Conservation (phyloP, 2,113 vertebrate species). For the Glaucidium brasilianum region DNA sequence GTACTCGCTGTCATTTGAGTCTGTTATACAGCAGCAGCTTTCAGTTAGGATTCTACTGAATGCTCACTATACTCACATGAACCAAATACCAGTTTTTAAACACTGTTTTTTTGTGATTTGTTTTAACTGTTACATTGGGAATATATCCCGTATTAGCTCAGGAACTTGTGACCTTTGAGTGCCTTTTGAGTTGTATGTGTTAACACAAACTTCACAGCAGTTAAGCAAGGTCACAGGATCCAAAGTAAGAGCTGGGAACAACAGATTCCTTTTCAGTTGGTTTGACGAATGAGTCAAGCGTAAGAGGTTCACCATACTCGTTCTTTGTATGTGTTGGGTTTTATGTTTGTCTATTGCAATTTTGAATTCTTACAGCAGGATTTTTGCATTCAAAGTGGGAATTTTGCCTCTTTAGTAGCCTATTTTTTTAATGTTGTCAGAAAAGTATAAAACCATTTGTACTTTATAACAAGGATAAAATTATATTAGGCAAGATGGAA, state of each 20-base stretch:
- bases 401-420: conserved; percentile 16
- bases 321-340: background rate
- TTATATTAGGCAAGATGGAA: background rate
- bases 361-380: background rate
- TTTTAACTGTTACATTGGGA: conserved; percentile 38
- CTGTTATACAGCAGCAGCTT: background rate
- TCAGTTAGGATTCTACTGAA: background rate
- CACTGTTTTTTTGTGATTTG: background rate
- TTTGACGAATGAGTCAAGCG: background rate
- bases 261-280: conserved; percentile 32
- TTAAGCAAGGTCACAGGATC: conserved; percentile 45
- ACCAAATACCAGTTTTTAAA: conserved; percentile 37
- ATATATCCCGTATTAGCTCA: conserved; percentile 65
- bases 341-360: background rate
- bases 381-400: background rate
- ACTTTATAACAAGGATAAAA: conserved; percentile 11
- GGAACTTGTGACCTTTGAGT: conserved; percentile 73
- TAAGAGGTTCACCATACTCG: background rate
- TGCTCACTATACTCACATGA: conserved; percentile 11
- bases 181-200: conserved; percentile 66
- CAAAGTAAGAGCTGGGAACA: conserved; percentile 38
- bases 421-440: conserved; percentile 49
- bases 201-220: conserved; percentile 25
- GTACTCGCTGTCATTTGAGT: background rate
- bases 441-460: conserved; percentile 43